Percentiles rank a stretch among this genome's conserved stretches.
These are phyloP conservation scores for Helicoverpa assulta DNA, from an alignment of 2,888 invertebrate genomes.

Conservation along the genomic window DNA sequence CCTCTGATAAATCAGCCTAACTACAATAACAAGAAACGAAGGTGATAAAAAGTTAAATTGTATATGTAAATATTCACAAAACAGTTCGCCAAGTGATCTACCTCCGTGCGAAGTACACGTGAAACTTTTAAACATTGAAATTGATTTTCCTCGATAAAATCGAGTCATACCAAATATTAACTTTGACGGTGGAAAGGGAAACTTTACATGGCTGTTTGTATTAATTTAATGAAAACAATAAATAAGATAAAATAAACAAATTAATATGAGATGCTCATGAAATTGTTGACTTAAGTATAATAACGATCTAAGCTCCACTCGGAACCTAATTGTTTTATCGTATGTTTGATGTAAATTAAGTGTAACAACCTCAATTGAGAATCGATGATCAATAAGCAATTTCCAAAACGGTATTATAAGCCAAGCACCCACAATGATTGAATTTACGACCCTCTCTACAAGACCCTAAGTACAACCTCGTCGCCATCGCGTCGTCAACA, in stretches of 20 bases:
- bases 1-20: constrained; percentile 6
- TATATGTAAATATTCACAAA: constrained; percentile 80
- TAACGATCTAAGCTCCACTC: background rate
- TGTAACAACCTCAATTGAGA: background rate
- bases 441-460: constrained; percentile 43
- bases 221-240: constrained; percentile 9
- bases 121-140: constrained; percentile 71
- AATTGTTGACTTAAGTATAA: background rate
- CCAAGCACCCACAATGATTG: constrained; percentile 32
- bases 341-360: background rate
- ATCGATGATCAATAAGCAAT: constrained; percentile 24
- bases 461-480: constrained; percentile 22
- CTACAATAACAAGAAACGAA: constrained; percentile 4
- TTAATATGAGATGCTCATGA: background rate
- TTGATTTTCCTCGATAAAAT: constrained; percentile 62
- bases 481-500: constrained; percentile 29
- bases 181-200: constrained; percentile 24
- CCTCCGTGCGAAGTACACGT: constrained; percentile 51
- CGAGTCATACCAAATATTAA: constrained; percentile 45
- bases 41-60: constrained; percentile 78
- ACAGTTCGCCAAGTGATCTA: constrained; percentile 71
- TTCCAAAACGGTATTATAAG: constrained; percentile 25
- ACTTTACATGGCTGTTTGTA: constrained; percentile 5
- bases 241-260: background rate
- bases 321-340: too few relatives aligned